These are phyloP conservation scores for Listrodromus nycthemerus DNA, from an alignment of 2,888 invertebrate genomes.

Conservation along the genomic window DNA sequence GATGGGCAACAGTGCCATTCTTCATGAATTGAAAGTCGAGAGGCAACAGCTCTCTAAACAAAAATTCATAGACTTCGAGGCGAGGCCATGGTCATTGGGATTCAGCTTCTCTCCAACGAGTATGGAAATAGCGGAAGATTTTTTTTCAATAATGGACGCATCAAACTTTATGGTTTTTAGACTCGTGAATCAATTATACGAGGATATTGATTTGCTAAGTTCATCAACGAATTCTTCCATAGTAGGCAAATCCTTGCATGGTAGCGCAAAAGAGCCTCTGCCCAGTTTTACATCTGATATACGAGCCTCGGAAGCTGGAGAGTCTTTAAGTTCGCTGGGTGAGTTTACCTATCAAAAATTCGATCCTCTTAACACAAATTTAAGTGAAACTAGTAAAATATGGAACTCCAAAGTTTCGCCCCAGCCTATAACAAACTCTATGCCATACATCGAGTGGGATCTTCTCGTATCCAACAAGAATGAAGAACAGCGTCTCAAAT, in stretches of 20 bases:
- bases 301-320: slow-evolving; percentile 3
- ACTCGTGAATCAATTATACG: slow-evolving; percentile 80
- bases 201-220: slow-evolving; percentile 80
- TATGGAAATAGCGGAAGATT: slow-evolving; percentile 89
- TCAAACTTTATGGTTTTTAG: slow-evolving; percentile 87
- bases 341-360: slow-evolving; percentile 41
- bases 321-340: slow-evolving; percentile 49
- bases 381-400: slow-evolving; percentile 41
- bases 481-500: slow-evolving; percentile 76
- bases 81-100: slow-evolving; percentile 88
- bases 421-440: slow-evolving; percentile 52
- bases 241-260: slow-evolving; percentile 77
- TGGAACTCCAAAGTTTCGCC: slow-evolving; percentile 56
- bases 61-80: slow-evolving; percentile 90
- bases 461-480: slow-evolving; percentile 76
- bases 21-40: slow-evolving; percentile 88
- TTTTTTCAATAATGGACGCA: slow-evolving; percentile 88
- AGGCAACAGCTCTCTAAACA: slow-evolving; percentile 89
- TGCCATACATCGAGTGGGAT: slow-evolving; percentile 79
- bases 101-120: slow-evolving; percentile 87
- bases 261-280: neutral
- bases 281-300: neutral
- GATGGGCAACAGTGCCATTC: slow-evolving; percentile 83
- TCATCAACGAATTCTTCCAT: slow-evolving; percentile 78
- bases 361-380: slow-evolving; percentile 36